Percentiles rank a stretch among this genome's conserved stretches.
Evolutionary conservation across 2,888 invertebrate species (phyloP).

Genomic region (Yponomeuta evonymella): DNA sequence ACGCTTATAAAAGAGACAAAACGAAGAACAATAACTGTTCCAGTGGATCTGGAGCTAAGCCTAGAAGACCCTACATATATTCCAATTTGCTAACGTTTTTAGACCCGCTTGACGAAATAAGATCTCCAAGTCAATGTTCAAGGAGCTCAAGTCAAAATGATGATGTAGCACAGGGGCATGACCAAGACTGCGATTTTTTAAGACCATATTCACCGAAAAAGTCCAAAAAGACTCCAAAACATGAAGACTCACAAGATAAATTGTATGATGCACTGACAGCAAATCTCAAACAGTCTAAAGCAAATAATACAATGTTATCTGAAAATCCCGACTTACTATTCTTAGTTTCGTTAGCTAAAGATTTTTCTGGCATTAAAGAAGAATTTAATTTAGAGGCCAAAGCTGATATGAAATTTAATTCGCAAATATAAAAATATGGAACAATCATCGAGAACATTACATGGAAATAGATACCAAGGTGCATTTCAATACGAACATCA

Average conservation of each 20-base stretch:
- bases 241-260: slow-evolving; percentile 14
- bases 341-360: not conserved
- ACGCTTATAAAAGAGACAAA: slow-evolving; percentile 10
- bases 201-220: slow-evolving; percentile 15
- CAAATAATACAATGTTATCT: slow-evolving; percentile 12
- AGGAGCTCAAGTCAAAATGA: slow-evolving; percentile 15
- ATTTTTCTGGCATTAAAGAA: not conserved
- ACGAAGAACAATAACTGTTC: slow-evolving; percentile 14
- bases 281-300: slow-evolving; percentile 17
- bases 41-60: slow-evolving; percentile 17
- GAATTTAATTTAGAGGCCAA: slow-evolving; percentile 7
- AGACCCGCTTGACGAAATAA: slow-evolving; percentile 19
- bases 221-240: slow-evolving; percentile 14
- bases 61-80: slow-evolving; percentile 18
- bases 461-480: not conserved
- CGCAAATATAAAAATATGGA: slow-evolving; percentile 8
- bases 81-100: slow-evolving; percentile 18
- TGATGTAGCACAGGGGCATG: not conserved
- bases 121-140: slow-evolving; percentile 16
- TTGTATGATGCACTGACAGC: slow-evolving; percentile 13
- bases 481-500: slow-evolving; percentile 1
- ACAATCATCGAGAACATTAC: slow-evolving; percentile 4
- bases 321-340: not conserved
- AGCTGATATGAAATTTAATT: slow-evolving; percentile 9
- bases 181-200: slow-evolving; percentile 14